A percentile compares a stretch with the other conserved stretches of the same genome.
phyloP scores from a whole-genome alignment of 2,113 vertebrate species.

The Cervus canadensis region DNA sequence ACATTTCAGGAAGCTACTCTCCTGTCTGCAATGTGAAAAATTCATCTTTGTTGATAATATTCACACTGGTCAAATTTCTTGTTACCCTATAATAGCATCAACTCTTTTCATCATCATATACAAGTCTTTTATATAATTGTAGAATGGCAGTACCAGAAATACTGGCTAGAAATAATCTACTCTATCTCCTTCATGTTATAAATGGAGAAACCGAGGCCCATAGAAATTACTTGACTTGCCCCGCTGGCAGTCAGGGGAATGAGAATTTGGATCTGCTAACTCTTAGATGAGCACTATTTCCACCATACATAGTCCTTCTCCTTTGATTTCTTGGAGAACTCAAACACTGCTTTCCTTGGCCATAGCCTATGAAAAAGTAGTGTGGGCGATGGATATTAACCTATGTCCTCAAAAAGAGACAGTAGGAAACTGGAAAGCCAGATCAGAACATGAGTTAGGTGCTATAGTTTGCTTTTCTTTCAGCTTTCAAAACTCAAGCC shows the following conservation, averaged over 20 bases:
- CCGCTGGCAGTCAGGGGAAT: not conserved
- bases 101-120: not conserved
- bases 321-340: not conserved
- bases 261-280: not conserved
- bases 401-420: not conserved
- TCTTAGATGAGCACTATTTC: not conserved
- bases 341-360: slow-evolving; percentile 22
- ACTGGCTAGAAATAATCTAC: not conserved
- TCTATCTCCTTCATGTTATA: not conserved
- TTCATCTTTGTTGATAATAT: not conserved
- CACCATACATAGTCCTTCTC: not conserved
- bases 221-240: not conserved
- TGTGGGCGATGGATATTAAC: not conserved
- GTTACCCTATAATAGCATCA: not conserved
- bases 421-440: not conserved
- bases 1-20: slow-evolving; percentile 16
- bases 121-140: not conserved
- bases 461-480: not conserved
- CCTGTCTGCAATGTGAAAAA: not conserved
- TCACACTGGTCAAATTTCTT: not conserved
- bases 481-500: not conserved
- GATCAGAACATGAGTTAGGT: not conserved
- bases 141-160: slow-evolving; percentile 8
- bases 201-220: not conserved
- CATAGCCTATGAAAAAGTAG: not conserved